Evolutionary conservation across 2,113 vertebrate species (phyloP), one percentile per base, ranked within the genome.

Genomic region (Carassius auratus): DNA sequence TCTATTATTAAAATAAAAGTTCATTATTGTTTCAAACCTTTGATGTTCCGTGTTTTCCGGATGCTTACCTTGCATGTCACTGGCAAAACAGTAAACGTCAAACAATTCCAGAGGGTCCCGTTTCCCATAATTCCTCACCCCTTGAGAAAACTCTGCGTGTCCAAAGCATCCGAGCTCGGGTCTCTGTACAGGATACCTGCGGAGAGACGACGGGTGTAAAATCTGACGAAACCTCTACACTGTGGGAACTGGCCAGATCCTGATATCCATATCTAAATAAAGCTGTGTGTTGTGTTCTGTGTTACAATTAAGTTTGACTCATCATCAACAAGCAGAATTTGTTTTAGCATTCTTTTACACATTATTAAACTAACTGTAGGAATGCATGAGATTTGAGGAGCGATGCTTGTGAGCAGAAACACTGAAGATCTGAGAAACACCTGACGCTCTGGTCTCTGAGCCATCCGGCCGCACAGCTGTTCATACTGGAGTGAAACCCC

Each of bases 401-500:
- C 8, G 42, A 42, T 42, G 42, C 42, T 42, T 42, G 0, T 42
- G 42, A 42, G 42, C 7, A 1, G 30, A 30, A 30, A 30, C 30
- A 30, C 42, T 42, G 42, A 42, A 38, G 38, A 1, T 26, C 5
- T 7, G 6, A 42, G 42, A 7, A 42, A 42, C 42, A 99, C 98
- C 98, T 94, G 86, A 98, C 97, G 0, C 95, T 97, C 91, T 93
- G 96, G 90, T 99, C 97, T 0, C 95, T 94, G 57, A 99, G 93
- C 98, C 98, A 99, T 86, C 98, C 97, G 0, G 96, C 95, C 0
- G 97, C 95, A 9, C 98, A 99, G 92, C 97, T 97, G 93, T 95
- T 92, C 2, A 96, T 96, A 84, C 97, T 96, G 0, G 97, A 97
- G 87, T 96, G 94, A 17, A 96, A 97, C 15, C 96, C 96, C 0